Evolutionary conservation across 2,888 invertebrate species (phyloP).

Genomic region (Odontocolon sp.): DNA sequence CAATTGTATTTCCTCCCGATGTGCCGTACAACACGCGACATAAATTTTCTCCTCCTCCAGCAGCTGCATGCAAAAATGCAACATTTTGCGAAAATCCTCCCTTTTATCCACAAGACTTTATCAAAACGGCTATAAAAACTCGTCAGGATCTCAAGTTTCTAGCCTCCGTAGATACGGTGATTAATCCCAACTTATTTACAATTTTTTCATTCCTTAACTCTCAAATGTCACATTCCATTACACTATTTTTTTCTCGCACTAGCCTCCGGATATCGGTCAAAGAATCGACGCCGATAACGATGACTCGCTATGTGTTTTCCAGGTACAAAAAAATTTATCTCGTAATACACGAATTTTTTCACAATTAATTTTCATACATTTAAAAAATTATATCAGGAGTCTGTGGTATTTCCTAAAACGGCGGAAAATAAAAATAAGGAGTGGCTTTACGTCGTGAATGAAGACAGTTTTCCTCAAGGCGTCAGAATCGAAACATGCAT

Average conservation of each 20-base stretch:
- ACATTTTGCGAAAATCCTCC: constrained; percentile 70
- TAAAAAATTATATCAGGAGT: constrained; percentile 73
- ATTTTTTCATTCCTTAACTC: too few relatives aligned
- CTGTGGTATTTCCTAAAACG: constrained; percentile 84
- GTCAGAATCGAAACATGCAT: constrained; percentile 88
- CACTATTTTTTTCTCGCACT: not conserved
- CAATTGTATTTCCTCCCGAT: constrained; percentile 71
- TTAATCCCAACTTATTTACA: not conserved
- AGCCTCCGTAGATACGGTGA: constrained; percentile 66
- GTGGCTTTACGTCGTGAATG: constrained; percentile 88
- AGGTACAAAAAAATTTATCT: constrained; percentile 62
- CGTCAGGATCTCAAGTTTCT: constrained; percentile 68
- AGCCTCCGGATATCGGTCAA: constrained; percentile 61
- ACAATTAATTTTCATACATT: too few relatives aligned
- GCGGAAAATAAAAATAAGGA: constrained; percentile 84
- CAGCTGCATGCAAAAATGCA: constrained; percentile 62
- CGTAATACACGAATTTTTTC: too few relatives aligned
- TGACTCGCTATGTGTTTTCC: constrained; percentile 62
- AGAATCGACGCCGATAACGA: constrained; percentile 63
- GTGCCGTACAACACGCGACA: not conserved
- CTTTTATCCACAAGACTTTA: constrained; percentile 68
- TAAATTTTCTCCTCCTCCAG: constrained; percentile 17
- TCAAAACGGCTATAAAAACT: constrained; percentile 64
- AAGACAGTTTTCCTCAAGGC: constrained; percentile 86
- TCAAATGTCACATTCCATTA: not conserved